A percentile compares a stretch with the other conserved stretches of the same genome.
phyloP scores from a whole-genome alignment of 1,140 invertebrate species.

The Drosophila ambigua region DNA sequence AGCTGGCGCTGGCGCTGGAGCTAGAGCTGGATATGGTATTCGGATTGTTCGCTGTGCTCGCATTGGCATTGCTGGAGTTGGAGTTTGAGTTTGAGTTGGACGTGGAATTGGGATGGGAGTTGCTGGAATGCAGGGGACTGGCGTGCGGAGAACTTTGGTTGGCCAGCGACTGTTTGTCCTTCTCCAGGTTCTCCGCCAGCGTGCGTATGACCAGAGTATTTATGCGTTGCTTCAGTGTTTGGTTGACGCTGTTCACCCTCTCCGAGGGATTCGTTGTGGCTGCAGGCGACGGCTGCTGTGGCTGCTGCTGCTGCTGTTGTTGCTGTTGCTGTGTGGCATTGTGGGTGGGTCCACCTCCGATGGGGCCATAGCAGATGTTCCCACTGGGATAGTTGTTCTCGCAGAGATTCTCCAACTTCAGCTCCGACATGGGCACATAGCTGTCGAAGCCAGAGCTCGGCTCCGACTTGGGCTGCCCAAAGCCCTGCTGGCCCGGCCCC shows the following conservation, averaged over 20 bases:
- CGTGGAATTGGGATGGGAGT: conserved; percentile 51
- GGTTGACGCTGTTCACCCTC: conserved; percentile 85
- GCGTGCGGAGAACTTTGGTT: conserved; percentile 75
- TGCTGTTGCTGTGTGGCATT: conserved; percentile 37
- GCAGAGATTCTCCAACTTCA: conserved; percentile 82
- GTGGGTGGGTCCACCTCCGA: conserved; percentile 28
- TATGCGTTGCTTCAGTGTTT: conserved; percentile 93
- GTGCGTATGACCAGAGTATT: conserved; percentile 95
- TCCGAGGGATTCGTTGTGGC: conserved; percentile 83
- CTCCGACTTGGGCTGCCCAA: conserved; percentile 72
- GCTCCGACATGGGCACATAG: conserved; percentile 76
- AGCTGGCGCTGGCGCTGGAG: not conserved
- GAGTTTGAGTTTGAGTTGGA: not conserved
- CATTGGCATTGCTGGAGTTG: conserved; percentile 71
- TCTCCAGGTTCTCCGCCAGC: conserved; percentile 94
- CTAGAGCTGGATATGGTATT: conserved; percentile 35
- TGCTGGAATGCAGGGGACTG: conserved; percentile 83
- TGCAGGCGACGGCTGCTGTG: conserved; percentile 17
- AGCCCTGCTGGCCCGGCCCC: conserved; percentile 29
- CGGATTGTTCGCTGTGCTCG: conserved; percentile 74
- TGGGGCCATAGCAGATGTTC: conserved; percentile 64
- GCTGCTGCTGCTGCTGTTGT: conserved; percentile 12
- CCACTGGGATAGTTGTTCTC: conserved; percentile 80
- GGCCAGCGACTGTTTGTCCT: conserved; percentile 87
- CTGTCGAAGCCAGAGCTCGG: conserved; percentile 83